phyloP scores from a whole-genome alignment of 1,140 invertebrate genomes.

The Heliothis virescens region DNA sequence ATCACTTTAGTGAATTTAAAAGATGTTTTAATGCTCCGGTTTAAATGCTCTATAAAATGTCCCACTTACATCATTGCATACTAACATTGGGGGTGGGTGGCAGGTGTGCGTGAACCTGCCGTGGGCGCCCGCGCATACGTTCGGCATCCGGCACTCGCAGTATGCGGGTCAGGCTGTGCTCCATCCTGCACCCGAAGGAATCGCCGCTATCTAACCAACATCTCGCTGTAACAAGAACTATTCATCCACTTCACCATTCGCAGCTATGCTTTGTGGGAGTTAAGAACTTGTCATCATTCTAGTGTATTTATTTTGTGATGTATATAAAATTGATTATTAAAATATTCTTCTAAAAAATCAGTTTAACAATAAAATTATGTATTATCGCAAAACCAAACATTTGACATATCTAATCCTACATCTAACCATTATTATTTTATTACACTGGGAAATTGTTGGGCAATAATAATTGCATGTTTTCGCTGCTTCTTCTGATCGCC shows the following conservation, averaged over 20 bases:
- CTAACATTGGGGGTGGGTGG: constrained; percentile 56
- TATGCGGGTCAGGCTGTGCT: constrained; percentile 86
- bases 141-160: constrained; percentile 92
- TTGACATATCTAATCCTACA: not conserved
- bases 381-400: constrained; percentile 24
- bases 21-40: no score
- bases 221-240: constrained; percentile 65
- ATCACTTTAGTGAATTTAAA: not conserved
- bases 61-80: constrained; percentile 32
- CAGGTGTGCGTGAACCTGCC: constrained; percentile 84
- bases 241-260: constrained; percentile 32
- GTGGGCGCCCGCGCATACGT: constrained; percentile 89
- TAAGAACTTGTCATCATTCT: constrained; percentile 42
- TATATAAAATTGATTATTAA: constrained; percentile 41
- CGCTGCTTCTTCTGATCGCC: constrained; percentile 13
- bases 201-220: constrained; percentile 70
- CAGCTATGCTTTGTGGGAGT: constrained; percentile 9
- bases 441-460: no score
- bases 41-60: not conserved
- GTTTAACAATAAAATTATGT: constrained; percentile 42
- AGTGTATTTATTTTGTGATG: constrained; percentile 43
- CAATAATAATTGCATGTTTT: constrained; percentile 45
- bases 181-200: constrained; percentile 76
- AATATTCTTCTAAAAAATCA: constrained; percentile 45
- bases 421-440: not conserved